Evolutionary conservation across 2,113 vertebrate genomes (phyloP).

Genomic region (Accipiter cooperii): DNA sequence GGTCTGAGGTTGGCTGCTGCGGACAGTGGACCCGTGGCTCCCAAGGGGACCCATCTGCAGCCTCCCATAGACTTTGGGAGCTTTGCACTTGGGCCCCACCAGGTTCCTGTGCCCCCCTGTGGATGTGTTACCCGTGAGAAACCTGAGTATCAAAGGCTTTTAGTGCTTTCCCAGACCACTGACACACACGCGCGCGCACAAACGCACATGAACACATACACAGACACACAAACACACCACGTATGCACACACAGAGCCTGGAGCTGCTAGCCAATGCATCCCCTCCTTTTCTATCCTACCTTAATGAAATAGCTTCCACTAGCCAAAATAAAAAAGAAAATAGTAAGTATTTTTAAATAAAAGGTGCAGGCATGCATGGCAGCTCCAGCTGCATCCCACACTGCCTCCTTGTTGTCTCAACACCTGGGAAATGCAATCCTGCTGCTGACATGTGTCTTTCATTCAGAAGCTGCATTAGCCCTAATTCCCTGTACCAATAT

Average conservation of each 20-base stretch:
- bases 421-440: background rate
- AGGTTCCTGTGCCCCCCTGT: background rate
- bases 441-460: background rate
- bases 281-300: background rate
- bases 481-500: background rate
- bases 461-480: background rate
- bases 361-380: background rate
- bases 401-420: background rate
- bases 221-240: background rate
- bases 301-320: background rate
- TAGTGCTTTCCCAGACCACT: background rate
- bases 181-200: too few relatives aligned
- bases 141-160: background rate
- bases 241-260: background rate
- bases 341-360: background rate
- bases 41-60: background rate
- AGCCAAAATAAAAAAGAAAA: background rate
- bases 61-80: background rate
- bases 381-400: background rate
- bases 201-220: background rate
- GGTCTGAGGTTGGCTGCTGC: background rate
- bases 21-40: background rate
- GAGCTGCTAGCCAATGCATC: rapidly evolving
- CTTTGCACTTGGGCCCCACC: background rate
- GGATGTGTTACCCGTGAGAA: background rate